Evolutionary conservation across 35 echinoderm and acorn worm genomes (phyloP).

Genomic region (Apostichopus californicus): DNA sequence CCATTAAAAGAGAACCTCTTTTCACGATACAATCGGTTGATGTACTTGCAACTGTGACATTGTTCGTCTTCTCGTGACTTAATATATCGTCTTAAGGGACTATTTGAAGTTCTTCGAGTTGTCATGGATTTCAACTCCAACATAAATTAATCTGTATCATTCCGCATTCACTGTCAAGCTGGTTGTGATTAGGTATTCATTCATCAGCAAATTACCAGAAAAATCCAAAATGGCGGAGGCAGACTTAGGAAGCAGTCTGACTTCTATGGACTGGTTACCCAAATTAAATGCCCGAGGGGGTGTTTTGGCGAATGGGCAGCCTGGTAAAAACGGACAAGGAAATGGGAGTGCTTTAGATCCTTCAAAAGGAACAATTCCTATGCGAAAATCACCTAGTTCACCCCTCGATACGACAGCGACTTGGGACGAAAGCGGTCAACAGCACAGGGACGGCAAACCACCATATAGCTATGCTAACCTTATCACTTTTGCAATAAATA

Average conservation of each 20-base stretch:
- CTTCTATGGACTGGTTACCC: slow-evolving; percentile 98
- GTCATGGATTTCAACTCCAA: slow-evolving; percentile 2
- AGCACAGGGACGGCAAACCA: slow-evolving; percentile 92
- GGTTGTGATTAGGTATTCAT: slow-evolving; percentile 34
- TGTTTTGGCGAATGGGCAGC: slow-evolving; percentile 64
- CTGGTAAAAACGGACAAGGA: slow-evolving; percentile 69
- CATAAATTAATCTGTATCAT: slow-evolving; percentile 1
- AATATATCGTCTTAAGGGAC: neutral
- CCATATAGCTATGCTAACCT: slow-evolving; percentile 98
- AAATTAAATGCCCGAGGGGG: slow-evolving; percentile 77
- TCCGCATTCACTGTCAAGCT: slow-evolving; percentile 9
- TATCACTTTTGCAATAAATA: slow-evolving; percentile 99
- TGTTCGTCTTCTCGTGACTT: neutral
- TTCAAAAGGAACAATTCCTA: slow-evolving; percentile 91
- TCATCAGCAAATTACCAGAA: slow-evolving; percentile 38
- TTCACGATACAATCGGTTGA: neutral
- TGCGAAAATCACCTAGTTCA: slow-evolving; percentile 92
- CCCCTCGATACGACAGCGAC: slow-evolving; percentile 89
- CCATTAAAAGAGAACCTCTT: slow-evolving; percentile 30
- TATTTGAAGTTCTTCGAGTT: neutral
- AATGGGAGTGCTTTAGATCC: slow-evolving; percentile 69
- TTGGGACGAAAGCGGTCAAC: slow-evolving; percentile 86
- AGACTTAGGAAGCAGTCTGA: slow-evolving; percentile 86
- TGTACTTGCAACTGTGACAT: neutral
- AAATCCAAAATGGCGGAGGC: slow-evolving; percentile 97